Evolutionary conservation across 2,113 vertebrate genomes (phyloP).

Genomic region (Ochotona curzoniae): DNA sequence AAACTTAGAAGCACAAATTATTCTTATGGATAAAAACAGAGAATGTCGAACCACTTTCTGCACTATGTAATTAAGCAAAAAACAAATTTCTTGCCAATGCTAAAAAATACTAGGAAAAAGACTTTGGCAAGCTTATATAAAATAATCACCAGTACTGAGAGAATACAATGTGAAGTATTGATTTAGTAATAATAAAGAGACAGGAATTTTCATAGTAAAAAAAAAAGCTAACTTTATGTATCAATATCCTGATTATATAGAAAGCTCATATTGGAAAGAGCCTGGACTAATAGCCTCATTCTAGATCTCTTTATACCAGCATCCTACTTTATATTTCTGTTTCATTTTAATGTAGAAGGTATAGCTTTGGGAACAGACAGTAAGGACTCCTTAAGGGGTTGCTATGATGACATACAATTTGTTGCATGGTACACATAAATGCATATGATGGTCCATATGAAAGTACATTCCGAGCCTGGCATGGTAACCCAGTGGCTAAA

Average conservation of each 20-base stretch:
- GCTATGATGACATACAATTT: not conserved
- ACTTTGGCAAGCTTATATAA: not conserved
- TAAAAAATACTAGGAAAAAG: not conserved
- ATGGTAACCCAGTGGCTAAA: no score
- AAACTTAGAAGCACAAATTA: not conserved
- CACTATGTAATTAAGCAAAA: not conserved
- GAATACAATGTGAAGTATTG: not conserved
- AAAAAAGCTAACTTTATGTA: not conserved
- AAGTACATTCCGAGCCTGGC: not conserved
- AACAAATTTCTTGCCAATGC: not conserved
- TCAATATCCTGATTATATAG: not conserved
- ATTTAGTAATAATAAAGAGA: conserved; percentile 30
- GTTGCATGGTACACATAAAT: not conserved
- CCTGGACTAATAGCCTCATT: not conserved
- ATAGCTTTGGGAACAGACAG: not conserved
- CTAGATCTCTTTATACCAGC: not conserved
- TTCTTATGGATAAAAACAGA: conserved; percentile 6
- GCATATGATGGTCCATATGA: not conserved
- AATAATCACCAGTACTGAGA: not conserved
- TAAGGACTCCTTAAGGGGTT: not conserved
- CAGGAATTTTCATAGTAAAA: not conserved
- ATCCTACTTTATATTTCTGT: not conserved
- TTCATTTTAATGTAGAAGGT: not conserved
- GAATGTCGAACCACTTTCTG: not conserved
- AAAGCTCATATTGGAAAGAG: not conserved